phyloP scores from a whole-genome alignment of 2,797 vertebrate genomes.

The Odontamblyopus lacepedii region DNA sequence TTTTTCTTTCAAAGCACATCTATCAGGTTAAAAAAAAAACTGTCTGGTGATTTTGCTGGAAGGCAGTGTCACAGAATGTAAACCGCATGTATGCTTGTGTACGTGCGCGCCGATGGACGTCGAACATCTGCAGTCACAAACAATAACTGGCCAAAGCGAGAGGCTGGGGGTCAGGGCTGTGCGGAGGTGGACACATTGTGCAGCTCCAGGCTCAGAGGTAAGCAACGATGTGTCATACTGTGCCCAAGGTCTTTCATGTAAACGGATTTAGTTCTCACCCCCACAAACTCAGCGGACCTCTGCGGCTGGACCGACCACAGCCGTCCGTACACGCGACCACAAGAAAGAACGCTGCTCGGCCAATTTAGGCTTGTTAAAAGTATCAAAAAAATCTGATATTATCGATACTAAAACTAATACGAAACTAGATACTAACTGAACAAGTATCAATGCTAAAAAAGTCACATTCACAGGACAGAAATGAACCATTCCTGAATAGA shows the following conservation, averaged over 20 bases:
- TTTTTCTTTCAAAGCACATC: neutral
- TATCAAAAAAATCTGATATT: too few relatives aligned
- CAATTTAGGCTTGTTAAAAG: neutral
- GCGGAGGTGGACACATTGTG: slow-evolving; percentile 27
- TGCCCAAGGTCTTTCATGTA: slow-evolving; percentile 19
- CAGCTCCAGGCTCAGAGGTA: slow-evolving; percentile 25
- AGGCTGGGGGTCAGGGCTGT: slow-evolving; percentile 10
- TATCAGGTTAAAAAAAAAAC: neutral
- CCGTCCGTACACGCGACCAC: slow-evolving; percentile 13
- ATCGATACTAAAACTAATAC: too few relatives aligned
- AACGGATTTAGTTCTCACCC: slow-evolving; percentile 3
- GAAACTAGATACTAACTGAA: too few relatives aligned
- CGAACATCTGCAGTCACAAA: slow-evolving; percentile 10
- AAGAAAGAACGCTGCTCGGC: slow-evolving; percentile 17
- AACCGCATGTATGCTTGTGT: slow-evolving; percentile 2
- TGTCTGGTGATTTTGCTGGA: neutral
- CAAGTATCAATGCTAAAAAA: too few relatives aligned
- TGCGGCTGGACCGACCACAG: slow-evolving; percentile 16
- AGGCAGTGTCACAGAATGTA: slow-evolving; percentile 20
- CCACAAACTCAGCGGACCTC: slow-evolving; percentile 28
- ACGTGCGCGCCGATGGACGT: slow-evolving; percentile 3
- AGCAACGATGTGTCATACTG: slow-evolving; percentile 32
- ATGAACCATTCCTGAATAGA: too few relatives aligned
- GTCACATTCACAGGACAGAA: too few relatives aligned
- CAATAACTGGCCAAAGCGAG: neutral